phyloP scores from a whole-genome alignment of 2,797 vertebrate species.

The Eupleurogrammus muticus region DNA sequence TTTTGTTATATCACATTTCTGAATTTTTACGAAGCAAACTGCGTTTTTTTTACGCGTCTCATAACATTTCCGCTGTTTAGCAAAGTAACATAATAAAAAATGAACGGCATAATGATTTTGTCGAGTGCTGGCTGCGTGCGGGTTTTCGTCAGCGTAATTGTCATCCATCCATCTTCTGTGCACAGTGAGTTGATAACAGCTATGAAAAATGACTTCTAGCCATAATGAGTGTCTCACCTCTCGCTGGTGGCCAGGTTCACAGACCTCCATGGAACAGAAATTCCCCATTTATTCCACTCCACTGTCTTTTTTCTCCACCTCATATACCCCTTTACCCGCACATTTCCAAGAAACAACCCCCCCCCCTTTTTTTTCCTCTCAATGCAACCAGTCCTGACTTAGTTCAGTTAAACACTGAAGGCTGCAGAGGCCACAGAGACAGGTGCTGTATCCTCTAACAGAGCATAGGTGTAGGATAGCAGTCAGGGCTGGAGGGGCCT shows the following conservation, averaged over 20 bases:
- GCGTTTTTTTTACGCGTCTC: not conserved
- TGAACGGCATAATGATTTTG: conserved; percentile 43
- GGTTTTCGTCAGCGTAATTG: conserved; percentile 79
- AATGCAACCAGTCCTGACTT: conserved; percentile 28
- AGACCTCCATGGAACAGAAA: conserved; percentile 61
- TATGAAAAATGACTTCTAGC: conserved; percentile 79
- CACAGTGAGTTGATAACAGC: conserved; percentile 79
- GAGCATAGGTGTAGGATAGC: conserved; percentile 53
- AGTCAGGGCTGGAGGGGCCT: conserved; percentile 6
- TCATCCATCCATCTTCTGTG: conserved; percentile 84
- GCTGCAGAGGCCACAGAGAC: conserved; percentile 24
- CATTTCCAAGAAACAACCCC: conserved; percentile 50
- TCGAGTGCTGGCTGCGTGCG: conserved; percentile 48
- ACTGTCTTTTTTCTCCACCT: conserved; percentile 62
- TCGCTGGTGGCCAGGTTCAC: conserved; percentile 62
- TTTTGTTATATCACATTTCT: not conserved
- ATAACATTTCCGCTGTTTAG: conserved; percentile 14
- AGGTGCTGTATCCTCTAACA: conserved; percentile 16
- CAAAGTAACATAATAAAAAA: conserved; percentile 22
- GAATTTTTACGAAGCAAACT: conserved; percentile 2
- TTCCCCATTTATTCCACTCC: conserved; percentile 78
- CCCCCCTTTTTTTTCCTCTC: conserved; percentile 42
- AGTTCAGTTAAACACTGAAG: conserved; percentile 41
- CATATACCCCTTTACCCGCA: conserved; percentile 51
- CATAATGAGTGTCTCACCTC: conserved; percentile 79